These are phyloP conservation scores for Lordiphosa mommai DNA, from an alignment of 1,140 invertebrate species.

Conservation along the genomic window DNA sequence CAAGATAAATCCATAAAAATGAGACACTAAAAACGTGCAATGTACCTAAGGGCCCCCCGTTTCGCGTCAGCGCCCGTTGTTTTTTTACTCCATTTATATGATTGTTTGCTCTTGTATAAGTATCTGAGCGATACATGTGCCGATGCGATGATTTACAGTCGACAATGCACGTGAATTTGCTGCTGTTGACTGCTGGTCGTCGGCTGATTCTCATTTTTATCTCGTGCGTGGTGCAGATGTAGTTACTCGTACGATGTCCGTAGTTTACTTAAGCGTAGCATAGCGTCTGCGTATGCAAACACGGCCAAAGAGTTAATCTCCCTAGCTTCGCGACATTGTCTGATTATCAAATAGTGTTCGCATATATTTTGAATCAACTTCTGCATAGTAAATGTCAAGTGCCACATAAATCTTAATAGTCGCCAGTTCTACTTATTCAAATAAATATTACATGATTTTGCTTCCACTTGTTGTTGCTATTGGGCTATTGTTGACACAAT, in stretches of 20 bases:
- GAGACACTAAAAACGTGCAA: constrained; percentile 25
- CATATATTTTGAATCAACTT: background rate
- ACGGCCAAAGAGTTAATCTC: constrained; percentile 35
- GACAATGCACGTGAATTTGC: constrained; percentile 49
- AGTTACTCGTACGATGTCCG: constrained; percentile 20
- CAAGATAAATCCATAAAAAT: constrained; percentile 55
- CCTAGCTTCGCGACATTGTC: background rate
- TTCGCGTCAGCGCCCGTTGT: background rate
- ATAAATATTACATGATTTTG: constrained; percentile 4
- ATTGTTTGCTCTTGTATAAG: constrained; percentile 18
- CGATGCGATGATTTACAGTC: constrained; percentile 54
- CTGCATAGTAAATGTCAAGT: constrained; percentile 33
- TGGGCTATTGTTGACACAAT: background rate
- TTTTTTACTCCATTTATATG: constrained; percentile 14
- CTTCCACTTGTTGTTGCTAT: constrained; percentile 8
- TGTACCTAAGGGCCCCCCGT: constrained; percentile 20
- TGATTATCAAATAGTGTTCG: constrained; percentile 2
- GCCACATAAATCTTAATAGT: constrained; percentile 29
- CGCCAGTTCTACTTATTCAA: background rate
- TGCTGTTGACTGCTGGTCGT: constrained; percentile 27
- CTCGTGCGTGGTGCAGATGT: constrained; percentile 50
- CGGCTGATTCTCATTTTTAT: constrained; percentile 23
- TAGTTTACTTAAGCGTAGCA: constrained; percentile 31
- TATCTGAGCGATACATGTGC: constrained; percentile 34
- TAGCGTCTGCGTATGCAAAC: constrained; percentile 53